Percentiles rank a stretch among this genome's conserved stretches.
Conservation (phyloP, 2,797 vertebrate species). For the Notolabrus celidotus region DNA sequence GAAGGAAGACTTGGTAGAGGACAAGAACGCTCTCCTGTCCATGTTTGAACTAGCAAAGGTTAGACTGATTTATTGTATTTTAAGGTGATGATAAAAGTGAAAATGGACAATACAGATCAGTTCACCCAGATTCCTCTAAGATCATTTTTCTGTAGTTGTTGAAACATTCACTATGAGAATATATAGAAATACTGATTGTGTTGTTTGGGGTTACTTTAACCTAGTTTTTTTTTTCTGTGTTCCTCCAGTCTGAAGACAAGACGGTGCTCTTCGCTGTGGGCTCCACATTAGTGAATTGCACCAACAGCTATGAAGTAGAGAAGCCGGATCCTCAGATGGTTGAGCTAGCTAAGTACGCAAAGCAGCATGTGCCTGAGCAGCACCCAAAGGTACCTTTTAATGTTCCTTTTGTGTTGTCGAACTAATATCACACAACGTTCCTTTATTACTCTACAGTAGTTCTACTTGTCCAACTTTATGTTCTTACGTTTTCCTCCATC, state of each 20-base stretch:
- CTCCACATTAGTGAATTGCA: conserved; percentile 96
- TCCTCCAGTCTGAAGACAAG: conserved; percentile 92
- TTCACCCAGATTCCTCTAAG: background rate
- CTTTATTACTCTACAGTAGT: background rate
- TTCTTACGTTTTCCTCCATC: background rate
- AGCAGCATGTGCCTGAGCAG: conserved; percentile 96
- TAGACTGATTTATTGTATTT: conserved; percentile 13
- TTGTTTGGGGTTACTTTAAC: background rate
- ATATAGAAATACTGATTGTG: background rate
- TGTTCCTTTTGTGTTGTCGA: background rate
- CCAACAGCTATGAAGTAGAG: conserved; percentile 96
- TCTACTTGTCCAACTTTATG: background rate
- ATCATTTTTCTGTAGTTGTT: conserved; percentile 1
- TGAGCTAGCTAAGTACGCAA: conserved; percentile 97
- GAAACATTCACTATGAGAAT: background rate
- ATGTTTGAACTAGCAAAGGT: conserved; percentile 96
- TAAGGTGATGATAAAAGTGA: background rate
- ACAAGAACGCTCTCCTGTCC: conserved; percentile 91
- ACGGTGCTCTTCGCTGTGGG: conserved; percentile 94
- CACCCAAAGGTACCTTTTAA: conserved; percentile 92
- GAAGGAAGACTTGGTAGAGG: conserved; percentile 95
- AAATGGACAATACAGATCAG: background rate
- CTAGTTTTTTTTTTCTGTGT: conserved; percentile 22
- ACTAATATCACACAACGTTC: background rate
- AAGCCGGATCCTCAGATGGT: conserved; percentile 96